Evolutionary conservation across 2,797 vertebrate species (phyloP).

Genomic region (Yasuhikotakia modesta): DNA sequence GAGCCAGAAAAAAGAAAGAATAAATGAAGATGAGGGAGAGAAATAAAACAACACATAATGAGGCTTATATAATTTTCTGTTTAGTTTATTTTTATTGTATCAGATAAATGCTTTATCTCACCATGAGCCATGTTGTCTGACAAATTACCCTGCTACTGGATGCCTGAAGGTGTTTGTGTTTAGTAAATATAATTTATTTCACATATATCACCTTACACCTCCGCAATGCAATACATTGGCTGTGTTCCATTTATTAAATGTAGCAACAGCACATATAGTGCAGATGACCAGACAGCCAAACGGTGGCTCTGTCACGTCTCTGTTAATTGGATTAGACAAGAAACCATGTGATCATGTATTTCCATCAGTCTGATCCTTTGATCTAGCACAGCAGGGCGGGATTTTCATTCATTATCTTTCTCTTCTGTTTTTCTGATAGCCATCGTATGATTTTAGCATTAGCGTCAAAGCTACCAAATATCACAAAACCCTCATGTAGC

Average conservation of each 20-base stretch:
- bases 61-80: neutral
- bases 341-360: constrained; percentile 22
- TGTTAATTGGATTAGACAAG: constrained; percentile 7
- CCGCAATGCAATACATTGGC: neutral
- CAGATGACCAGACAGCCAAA: neutral
- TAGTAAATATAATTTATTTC: constrained; percentile 11
- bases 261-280: neutral
- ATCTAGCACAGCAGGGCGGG: neutral
- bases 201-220: constrained; percentile 10
- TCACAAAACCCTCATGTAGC: neutral
- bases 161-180: constrained; percentile 12
- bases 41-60: neutral
- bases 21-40: constrained; percentile 39
- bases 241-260: neutral
- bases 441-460: constrained; percentile 3
- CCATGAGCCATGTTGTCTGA: constrained; percentile 5
- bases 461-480: neutral
- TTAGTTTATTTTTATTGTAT: neutral
- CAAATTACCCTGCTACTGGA: constrained; percentile 10
- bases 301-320: neutral
- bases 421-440: neutral
- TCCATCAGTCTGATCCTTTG: constrained; percentile 5
- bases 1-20: constrained; percentile 46
- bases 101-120: neutral
- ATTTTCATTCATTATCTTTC: neutral